These are phyloP conservation scores for Brachionus rotundiformis DNA, from an alignment of 1,140 invertebrate genomes.

Conservation along the genomic window DNA sequence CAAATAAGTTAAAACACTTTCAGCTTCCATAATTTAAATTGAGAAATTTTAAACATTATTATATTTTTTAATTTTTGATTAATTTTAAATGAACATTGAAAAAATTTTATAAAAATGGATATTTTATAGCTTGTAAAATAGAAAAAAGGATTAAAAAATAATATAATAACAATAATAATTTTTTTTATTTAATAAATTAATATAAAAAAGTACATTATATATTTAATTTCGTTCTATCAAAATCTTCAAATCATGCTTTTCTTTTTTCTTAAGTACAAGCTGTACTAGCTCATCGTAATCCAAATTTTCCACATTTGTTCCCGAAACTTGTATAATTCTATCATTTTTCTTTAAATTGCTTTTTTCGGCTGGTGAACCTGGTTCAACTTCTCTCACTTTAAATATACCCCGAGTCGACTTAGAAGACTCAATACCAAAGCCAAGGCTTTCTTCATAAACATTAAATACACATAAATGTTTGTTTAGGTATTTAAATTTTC, in stretches of 20 bases:
- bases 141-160: too few species aligned
- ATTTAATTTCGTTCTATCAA: not conserved
- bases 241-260: not conserved
- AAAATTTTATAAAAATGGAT: too few species aligned
- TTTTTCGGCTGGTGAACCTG: not conserved
- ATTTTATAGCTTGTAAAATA: too few species aligned
- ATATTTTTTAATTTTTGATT: too few species aligned
- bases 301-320: slow-evolving; percentile 19
- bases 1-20: too few species aligned
- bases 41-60: too few species aligned
- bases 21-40: too few species aligned
- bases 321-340: not conserved
- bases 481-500: not conserved
- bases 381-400: not conserved
- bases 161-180: too few species aligned
- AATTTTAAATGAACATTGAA: too few species aligned
- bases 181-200: not conserved
- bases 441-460: slow-evolving; percentile 18
- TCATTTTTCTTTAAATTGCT: not conserved
- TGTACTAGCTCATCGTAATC: not conserved
- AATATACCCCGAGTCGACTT: slow-evolving; percentile 23
- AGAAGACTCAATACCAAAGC: not conserved
- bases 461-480: not conserved
- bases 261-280: not conserved
- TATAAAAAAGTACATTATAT: not conserved